Evolutionary conservation across 2,797 vertebrate genomes (phyloP), one percentile per base, ranked within the genome.

Genomic region (Cryptoprocta ferox): DNA sequence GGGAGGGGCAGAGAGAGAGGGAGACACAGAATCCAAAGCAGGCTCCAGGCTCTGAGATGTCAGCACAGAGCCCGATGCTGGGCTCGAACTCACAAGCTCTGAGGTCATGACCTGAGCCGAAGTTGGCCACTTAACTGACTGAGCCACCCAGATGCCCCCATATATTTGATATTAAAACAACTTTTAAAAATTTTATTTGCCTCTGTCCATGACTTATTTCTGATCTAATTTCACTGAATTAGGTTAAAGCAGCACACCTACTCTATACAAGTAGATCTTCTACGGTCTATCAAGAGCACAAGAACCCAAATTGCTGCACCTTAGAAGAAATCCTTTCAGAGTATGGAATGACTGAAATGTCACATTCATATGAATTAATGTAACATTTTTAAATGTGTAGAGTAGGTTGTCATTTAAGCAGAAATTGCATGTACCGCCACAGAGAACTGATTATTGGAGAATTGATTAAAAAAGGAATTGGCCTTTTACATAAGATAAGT

Each of bases 181-280:
- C 5, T 83, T 81, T 73, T 35, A 5, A 94, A 50, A 75, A 24
- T 39, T 84, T 11, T 16, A 94, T 87, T 96, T 71, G n/a, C 28
- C 18, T 85, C 35, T 53, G 11, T 71, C 59, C 13, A 39, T 73
- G n/a, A 59, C 37, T 76, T 75, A 28, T 70, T 94, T 96, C 37
- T 96, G 50, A 91, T 24, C 76, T 92, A 81, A 88, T 78, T 83
- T 92, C 63, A 71, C 35, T 73, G 24, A 84, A 61, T 66, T 96
- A n/a, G 13, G 37, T 50, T 76, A 71, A 89, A 91, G 30, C 3
- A 85, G 32, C n/a, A 78, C 9, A 94, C 12, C 39, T 65, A 32
- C 2, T 95, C 2, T 68, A 42, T 2, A 68, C 18, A 91, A 63
- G 45, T 10, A 76, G 71, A 90, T 11, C 8, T 80, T 84, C 28